Conservation (phyloP, 2,113 vertebrate genomes). For the Saccopteryx bilineata region DNA sequence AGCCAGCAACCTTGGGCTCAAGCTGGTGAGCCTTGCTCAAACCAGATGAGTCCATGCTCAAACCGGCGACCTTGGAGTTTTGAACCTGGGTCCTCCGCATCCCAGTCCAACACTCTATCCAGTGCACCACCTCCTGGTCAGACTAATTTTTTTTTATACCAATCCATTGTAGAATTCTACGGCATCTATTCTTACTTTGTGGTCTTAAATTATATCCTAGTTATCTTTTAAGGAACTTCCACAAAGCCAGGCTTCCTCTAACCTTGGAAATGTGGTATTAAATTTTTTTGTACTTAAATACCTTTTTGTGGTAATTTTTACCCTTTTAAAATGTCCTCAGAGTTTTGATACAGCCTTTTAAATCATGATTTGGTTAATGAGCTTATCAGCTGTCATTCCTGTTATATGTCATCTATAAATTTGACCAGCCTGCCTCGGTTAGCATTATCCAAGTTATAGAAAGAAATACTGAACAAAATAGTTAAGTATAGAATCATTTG, state of each 20-base stretch:
- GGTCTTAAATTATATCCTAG: conserved; percentile 45
- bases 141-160: neutral
- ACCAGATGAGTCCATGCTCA: too few species aligned
- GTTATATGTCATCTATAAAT: conserved; percentile 22
- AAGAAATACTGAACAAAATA: conserved; percentile 43
- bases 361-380: conserved; percentile 29
- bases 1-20: too few species aligned
- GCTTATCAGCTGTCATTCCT: neutral
- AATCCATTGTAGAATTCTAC: neutral
- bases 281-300: neutral
- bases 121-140: too few species aligned
- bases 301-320: neutral
- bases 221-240: conserved; percentile 28
- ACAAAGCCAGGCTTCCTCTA: neutral
- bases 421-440: conserved; percentile 22
- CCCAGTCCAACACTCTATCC: too few species aligned
- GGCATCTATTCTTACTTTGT: neutral
- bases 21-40: too few species aligned
- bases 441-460: conserved; percentile 8
- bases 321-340: conserved; percentile 6
- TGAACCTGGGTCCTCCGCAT: too few species aligned
- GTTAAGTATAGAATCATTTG: conserved; percentile 17
- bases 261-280: conserved; percentile 9
- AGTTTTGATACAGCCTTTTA: neutral
- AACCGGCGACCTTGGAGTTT: too few species aligned